phyloP scores from a whole-genome alignment of 2,797 vertebrate species.

The Poecilia picta region DNA sequence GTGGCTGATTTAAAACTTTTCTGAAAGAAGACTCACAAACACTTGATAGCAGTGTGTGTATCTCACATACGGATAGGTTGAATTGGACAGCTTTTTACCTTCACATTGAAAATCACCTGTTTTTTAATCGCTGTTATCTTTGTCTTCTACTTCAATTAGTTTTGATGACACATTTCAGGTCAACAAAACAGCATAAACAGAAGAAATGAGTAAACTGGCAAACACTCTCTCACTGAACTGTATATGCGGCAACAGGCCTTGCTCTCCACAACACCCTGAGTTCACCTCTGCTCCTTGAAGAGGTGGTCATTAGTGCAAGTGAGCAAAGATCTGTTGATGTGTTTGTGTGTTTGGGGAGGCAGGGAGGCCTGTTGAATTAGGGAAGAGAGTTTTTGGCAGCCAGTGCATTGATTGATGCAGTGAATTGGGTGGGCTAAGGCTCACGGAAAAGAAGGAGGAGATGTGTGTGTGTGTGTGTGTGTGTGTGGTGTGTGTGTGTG shows the following conservation, averaged over 20 bases:
- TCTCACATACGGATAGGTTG: background rate
- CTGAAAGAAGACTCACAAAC: background rate
- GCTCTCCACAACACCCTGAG: slow-evolving; percentile 19
- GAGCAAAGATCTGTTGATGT: slow-evolving; percentile 44
- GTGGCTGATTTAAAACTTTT: background rate
- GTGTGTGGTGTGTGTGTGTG: too few relatives aligned
- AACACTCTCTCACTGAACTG: background rate
- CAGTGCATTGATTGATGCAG: slow-evolving; percentile 74
- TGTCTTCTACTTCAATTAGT: background rate
- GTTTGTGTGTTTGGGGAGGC: slow-evolving; percentile 61
- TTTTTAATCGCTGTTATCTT: background rate
- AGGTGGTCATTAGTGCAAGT: slow-evolving; percentile 25
- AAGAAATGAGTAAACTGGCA: background rate
- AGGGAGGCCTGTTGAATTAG: slow-evolving; percentile 55
- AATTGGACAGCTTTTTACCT: background rate
- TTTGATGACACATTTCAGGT: background rate
- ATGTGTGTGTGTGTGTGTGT: slow-evolving; percentile 7
- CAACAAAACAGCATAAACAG: background rate
- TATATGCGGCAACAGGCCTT: background rate
- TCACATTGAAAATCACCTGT: background rate
- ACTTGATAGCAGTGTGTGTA: background rate
- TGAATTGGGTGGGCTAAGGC: slow-evolving; percentile 68
- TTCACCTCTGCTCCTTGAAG: slow-evolving; percentile 53
- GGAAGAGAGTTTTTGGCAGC: slow-evolving; percentile 64
- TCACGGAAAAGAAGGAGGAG: slow-evolving; percentile 55